phyloP scores from a whole-genome alignment of 2,888 invertebrate genomes.

The Oasisia sp. region DNA sequence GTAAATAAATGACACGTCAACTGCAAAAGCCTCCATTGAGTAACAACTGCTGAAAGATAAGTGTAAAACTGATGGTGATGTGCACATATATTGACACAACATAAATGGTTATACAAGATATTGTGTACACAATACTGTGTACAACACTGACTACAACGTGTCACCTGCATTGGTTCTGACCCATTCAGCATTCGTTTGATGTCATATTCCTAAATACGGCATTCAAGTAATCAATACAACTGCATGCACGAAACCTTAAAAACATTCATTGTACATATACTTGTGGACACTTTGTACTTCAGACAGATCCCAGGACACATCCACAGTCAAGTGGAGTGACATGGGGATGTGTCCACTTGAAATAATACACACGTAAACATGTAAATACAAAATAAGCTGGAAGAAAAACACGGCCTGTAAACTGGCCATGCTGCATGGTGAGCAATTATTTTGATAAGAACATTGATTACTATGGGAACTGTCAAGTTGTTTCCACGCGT shows the following conservation, averaged over 20 bases:
- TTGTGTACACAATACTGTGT: background rate
- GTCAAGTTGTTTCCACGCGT: too few relatives aligned
- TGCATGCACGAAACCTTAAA: background rate
- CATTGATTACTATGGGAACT: too few relatives aligned
- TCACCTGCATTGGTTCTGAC: background rate
- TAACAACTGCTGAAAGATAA: background rate
- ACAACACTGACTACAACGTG: background rate
- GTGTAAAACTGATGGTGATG: background rate
- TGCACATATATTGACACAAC: background rate
- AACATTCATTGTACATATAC: background rate
- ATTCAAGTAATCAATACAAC: background rate
- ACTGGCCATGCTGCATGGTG: too few relatives aligned
- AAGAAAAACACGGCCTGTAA: too few relatives aligned
- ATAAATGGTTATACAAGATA: background rate
- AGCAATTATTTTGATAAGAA: too few relatives aligned
- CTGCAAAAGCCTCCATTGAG: background rate
- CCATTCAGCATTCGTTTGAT: background rate
- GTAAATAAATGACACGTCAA: background rate
- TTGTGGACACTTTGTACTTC: background rate
- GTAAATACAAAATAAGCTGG: too few relatives aligned
- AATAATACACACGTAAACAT: too few relatives aligned
- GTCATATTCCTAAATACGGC: background rate
- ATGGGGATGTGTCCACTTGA: too few relatives aligned
- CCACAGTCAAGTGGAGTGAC: too few relatives aligned
- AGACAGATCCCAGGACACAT: background rate